Percentiles rank a stretch among this genome's conserved stretches.
Conservation (phyloP, 2,888 invertebrate species). For the Ditula angustiorana region DNA sequence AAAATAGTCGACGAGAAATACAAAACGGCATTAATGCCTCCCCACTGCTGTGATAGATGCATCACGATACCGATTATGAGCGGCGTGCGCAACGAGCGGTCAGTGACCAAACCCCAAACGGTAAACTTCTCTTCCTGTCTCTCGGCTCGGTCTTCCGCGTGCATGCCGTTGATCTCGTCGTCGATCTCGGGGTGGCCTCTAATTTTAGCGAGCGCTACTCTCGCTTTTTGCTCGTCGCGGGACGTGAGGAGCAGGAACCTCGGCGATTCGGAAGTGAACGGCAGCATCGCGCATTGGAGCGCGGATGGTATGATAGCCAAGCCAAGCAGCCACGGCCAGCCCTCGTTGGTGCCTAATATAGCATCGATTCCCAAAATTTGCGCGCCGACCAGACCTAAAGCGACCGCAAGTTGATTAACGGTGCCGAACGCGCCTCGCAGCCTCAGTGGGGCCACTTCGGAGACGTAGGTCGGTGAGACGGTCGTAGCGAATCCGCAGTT, state of each 20-base stretch:
- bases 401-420: slow-evolving; percentile 80
- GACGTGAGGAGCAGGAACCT: slow-evolving; percentile 72
- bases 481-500: slow-evolving; percentile 88
- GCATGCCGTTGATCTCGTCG: slow-evolving; percentile 80
- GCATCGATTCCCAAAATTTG: slow-evolving; percentile 79
- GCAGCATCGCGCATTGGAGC: slow-evolving; percentile 71
- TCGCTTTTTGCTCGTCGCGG: slow-evolving; percentile 72
- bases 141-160: slow-evolving; percentile 75
- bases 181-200: slow-evolving; percentile 73
- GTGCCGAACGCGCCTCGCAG: slow-evolving; percentile 81
- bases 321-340: slow-evolving; percentile 81
- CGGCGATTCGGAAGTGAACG: slow-evolving; percentile 78
- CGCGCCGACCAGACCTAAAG: slow-evolving; percentile 72
- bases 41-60: slow-evolving; percentile 81
- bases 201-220: slow-evolving; percentile 65
- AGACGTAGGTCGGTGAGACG: slow-evolving; percentile 81
- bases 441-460: slow-evolving; percentile 75
- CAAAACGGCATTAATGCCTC: slow-evolving; percentile 86
- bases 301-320: slow-evolving; percentile 73
- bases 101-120: slow-evolving; percentile 68
- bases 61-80: slow-evolving; percentile 80
- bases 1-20: slow-evolving; percentile 90
- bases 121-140: slow-evolving; percentile 75
- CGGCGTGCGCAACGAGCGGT: slow-evolving; percentile 67
- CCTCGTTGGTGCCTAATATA: slow-evolving; percentile 75